Conservation (phyloP, 2,797 vertebrate genomes). For the Aldrovandia affinis region DNA sequence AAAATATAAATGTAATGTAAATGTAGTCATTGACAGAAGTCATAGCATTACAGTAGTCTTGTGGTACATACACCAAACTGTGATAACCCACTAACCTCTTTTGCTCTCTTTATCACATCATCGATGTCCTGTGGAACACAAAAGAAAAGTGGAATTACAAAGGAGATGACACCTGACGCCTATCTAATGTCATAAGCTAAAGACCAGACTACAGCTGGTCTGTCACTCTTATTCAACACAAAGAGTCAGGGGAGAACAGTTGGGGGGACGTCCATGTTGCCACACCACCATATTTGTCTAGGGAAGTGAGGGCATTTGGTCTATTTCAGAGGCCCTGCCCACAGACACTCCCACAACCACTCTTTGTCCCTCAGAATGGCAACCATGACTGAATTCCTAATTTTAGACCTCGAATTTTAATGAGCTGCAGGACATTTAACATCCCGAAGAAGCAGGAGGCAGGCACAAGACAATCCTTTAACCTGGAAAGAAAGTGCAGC, state of each 20-base stretch:
- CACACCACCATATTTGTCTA: conserved; percentile 31
- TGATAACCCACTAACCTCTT: conserved; percentile 42
- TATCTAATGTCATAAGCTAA: neutral
- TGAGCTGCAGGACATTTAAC: conserved; percentile 64
- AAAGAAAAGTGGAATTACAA: conserved; percentile 14
- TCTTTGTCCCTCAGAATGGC: conserved; percentile 19
- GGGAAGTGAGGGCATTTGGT: neutral
- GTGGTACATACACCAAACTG: neutral
- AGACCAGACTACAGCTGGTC: neutral
- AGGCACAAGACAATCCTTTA: conserved; percentile 29
- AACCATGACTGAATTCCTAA: conserved; percentile 56
- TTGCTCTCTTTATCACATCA: conserved; percentile 57
- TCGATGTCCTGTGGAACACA: conserved; percentile 50
- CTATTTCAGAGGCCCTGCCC: conserved; percentile 29
- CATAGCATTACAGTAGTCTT: neutral
- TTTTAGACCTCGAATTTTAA: conserved; percentile 56
- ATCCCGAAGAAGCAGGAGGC: conserved; percentile 36
- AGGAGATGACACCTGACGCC: neutral
- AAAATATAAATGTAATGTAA: too few species aligned
- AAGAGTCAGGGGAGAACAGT: conserved; percentile 18
- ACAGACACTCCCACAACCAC: conserved; percentile 13
- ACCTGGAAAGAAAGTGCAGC: neutral
- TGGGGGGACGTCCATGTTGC: neutral
- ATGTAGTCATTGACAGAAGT: neutral
- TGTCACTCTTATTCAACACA: conserved; percentile 26